Conservation (phyloP, 2,888 invertebrate species). For the Polymixis flavicincta region DNA sequence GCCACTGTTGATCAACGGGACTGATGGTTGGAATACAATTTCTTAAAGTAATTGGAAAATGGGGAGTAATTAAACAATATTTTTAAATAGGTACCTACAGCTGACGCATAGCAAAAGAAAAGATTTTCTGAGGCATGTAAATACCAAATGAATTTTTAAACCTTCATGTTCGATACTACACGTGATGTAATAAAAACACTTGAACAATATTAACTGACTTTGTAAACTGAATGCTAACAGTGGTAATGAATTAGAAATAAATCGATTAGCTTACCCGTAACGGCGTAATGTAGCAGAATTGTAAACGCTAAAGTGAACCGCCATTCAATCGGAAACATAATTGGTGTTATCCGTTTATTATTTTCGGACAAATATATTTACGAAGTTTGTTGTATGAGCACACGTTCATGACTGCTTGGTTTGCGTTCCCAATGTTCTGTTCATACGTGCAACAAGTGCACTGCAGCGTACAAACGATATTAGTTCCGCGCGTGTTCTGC, state of each 20-base stretch:
- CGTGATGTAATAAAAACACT: slow-evolving; percentile 24
- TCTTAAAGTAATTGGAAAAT: background rate
- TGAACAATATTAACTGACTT: slow-evolving; percentile 6
- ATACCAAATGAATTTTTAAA: slow-evolving; percentile 9
- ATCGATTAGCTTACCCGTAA: slow-evolving; percentile 66
- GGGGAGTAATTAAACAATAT: background rate
- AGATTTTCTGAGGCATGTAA: background rate
- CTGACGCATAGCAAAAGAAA: background rate
- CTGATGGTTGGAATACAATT: background rate
- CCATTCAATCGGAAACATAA: slow-evolving; percentile 55
- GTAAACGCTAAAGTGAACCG: slow-evolving; percentile 47
- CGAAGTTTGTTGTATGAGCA: slow-evolving; percentile 59
- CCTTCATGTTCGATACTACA: slow-evolving; percentile 8
- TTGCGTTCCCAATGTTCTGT: slow-evolving; percentile 36
- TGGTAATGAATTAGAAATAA: slow-evolving; percentile 57
- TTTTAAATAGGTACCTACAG: background rate
- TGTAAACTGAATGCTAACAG: slow-evolving; percentile 23
- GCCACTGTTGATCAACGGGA: background rate
- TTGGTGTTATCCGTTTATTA: slow-evolving; percentile 54
- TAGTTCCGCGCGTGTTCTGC: slow-evolving; percentile 65
- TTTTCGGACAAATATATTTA: slow-evolving; percentile 48
- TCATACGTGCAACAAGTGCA: slow-evolving; percentile 49
- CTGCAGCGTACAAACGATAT: slow-evolving; percentile 63
- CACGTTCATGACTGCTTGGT: slow-evolving; percentile 62
- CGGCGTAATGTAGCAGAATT: slow-evolving; percentile 49